Evolutionary conservation across 1,140 invertebrate genomes (phyloP), one percentile per base, ranked within the genome.

Genomic region (Drosophila parvula): DNA sequence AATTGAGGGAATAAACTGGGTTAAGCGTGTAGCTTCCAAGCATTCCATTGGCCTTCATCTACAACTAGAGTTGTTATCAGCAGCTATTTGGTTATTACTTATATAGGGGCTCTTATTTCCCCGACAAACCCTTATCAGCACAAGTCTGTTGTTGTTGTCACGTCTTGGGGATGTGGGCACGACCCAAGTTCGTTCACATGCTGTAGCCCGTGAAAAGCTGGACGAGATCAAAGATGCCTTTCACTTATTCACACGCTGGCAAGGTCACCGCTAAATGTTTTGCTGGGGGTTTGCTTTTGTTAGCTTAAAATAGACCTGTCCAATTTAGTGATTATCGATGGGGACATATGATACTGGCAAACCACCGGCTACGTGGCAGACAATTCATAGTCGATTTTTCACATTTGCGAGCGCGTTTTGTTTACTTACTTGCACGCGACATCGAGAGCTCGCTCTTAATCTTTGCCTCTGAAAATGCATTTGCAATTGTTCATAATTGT

Each of bases 301-400:
- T 55, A 53, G n/a, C 73, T 76, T 68, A 58, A 55, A 68, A 76
- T 76, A 76, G 40, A 41, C 14, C 74, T 68, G 56, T 76, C 62
- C 73, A 76, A 76, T 67, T 60, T 43, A 36, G 48, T 59, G 44
- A 68, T 59, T 76, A 76, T 60, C 62, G 63, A 76, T 60, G 50
- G 45, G 27, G 32, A 28, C 34, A 34, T 32, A 28, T 43, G 65
- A 68, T 65, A 65, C 45, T 4, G 32, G 50, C 50, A 10, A 34
- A 41, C 28, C 22, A 34, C 60, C 28, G 18, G 27, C 45, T n/a
- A 50, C 44, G 64, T 50, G 38, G 34, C 63, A 27, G 11, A 22
- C 28, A 10, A 32, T 50, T 57, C 50, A 40, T 57, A 30, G 41
- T 45, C 16, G 12, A 27, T 40, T 68, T 55, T 22, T 18, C 14